Evolutionary conservation across 2,888 invertebrate species (phyloP).

Genomic region (Chromoteleia sp.): DNA sequence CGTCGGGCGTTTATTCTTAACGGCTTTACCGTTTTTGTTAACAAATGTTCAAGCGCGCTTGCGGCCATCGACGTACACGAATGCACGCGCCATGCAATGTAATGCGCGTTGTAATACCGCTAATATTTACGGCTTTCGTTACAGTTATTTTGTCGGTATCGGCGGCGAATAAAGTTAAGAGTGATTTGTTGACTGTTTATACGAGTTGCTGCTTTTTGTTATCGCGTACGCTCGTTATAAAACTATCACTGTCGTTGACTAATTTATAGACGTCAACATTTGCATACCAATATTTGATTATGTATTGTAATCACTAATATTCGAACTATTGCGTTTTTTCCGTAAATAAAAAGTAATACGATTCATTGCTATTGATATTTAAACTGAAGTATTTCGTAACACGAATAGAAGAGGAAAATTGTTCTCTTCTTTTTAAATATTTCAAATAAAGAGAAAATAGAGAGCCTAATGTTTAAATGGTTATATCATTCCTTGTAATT

Average conservation of each 20-base stretch:
- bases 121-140: slow-evolving; percentile 51
- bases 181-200: slow-evolving; percentile 51
- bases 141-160: slow-evolving; percentile 35
- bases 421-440: no score
- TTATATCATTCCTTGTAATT: no score
- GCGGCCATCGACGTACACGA: slow-evolving; percentile 18
- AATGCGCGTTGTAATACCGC: slow-evolving; percentile 15
- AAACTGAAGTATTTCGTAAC: no score
- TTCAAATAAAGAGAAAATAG: no score
- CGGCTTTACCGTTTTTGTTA: slow-evolving; percentile 52
- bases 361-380: no score
- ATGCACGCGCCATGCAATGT: slow-evolving; percentile 6
- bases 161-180: slow-evolving; percentile 17
- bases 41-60: slow-evolving; percentile 45
- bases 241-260: slow-evolving; percentile 9
- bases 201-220: slow-evolving; percentile 22
- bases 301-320: no score
- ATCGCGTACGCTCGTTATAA: slow-evolving; percentile 9
- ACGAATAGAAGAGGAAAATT: no score
- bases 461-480: no score
- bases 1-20: slow-evolving; percentile 53
- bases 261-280: slow-evolving; percentile 1
- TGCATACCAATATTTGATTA: no score
- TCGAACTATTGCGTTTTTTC: no score
- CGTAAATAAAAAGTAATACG: no score